Conservation (phyloP, 2,113 vertebrate species). For the Pluvianellus socialis region DNA sequence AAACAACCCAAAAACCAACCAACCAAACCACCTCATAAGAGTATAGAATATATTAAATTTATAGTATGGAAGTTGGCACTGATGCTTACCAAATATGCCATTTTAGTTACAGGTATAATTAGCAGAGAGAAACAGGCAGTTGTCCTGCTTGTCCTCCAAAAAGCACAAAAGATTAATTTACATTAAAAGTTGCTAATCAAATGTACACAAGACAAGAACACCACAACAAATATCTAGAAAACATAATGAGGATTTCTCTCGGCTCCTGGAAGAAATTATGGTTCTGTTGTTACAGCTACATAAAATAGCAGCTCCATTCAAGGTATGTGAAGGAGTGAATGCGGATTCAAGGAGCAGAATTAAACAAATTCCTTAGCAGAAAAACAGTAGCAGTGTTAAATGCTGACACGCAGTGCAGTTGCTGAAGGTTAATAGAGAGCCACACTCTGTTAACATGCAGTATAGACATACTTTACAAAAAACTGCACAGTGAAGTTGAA, state of each 20-base stretch:
- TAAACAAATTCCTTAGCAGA: accelerated
- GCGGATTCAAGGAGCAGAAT: not conserved
- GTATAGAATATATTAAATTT: not conserved
- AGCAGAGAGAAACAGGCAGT: not conserved
- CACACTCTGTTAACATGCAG: accelerated
- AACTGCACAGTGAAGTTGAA: not conserved
- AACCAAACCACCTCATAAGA: not conserved
- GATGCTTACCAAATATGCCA: not conserved
- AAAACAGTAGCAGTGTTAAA: not conserved
- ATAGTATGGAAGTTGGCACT: not conserved
- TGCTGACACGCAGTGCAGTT: accelerated
- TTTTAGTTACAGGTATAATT: not conserved
- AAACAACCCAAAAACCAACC: no score
- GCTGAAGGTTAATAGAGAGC: not conserved
- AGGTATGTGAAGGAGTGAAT: accelerated
- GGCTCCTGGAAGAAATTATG: not conserved
- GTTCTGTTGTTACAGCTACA: not conserved
- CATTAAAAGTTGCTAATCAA: not conserved
- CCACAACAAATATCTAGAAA: not conserved
- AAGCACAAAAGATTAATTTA: accelerated
- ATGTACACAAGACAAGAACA: accelerated
- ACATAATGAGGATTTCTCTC: not conserved
- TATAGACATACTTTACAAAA: not conserved
- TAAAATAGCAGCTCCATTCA: not conserved
- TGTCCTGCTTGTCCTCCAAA: not conserved